Conservation (phyloP, 2,888 invertebrate species). For the Caradrina kadenii region DNA sequence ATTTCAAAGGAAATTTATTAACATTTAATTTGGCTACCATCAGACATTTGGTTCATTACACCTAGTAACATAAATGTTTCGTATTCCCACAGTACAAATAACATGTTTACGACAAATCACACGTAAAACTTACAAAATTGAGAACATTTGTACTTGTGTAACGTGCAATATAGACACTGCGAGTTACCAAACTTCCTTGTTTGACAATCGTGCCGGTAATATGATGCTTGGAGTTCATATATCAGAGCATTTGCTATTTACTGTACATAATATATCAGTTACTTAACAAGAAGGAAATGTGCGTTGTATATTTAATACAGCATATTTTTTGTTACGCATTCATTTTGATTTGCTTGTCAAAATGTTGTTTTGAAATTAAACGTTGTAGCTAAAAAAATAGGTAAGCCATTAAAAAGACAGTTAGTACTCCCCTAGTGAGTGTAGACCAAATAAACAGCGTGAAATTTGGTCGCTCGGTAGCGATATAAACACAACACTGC, state of each 20-base stretch:
- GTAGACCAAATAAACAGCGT: not conserved
- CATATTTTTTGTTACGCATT: not conserved
- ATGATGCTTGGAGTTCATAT: conserved; percentile 50
- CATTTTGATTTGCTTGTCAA: not conserved
- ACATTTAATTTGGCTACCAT: conserved; percentile 3
- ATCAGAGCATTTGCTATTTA: conserved; percentile 43
- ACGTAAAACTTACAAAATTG: conserved; percentile 60
- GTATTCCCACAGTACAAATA: conserved; percentile 38
- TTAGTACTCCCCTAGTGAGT: not conserved
- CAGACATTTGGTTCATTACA: conserved; percentile 22
- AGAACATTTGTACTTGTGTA: conserved; percentile 61
- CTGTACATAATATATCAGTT: conserved; percentile 17
- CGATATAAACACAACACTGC: conserved; percentile 12
- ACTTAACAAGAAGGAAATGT: conserved; percentile 23
- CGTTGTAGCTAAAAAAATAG: not conserved
- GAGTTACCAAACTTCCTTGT: conserved; percentile 65
- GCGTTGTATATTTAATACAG: not conserved
- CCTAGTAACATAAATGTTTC: conserved; percentile 30
- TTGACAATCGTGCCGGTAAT: conserved; percentile 60
- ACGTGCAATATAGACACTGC: conserved; percentile 52
- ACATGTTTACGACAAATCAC: conserved; percentile 54
- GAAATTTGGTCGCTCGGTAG: conserved; percentile 1
- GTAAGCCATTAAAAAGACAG: not conserved
- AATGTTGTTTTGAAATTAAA: not conserved
- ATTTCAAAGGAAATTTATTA: conserved; percentile 12